Conservation (phyloP, 92 coral and sea anemone genomes). For the Siderastrea radians region DNA sequence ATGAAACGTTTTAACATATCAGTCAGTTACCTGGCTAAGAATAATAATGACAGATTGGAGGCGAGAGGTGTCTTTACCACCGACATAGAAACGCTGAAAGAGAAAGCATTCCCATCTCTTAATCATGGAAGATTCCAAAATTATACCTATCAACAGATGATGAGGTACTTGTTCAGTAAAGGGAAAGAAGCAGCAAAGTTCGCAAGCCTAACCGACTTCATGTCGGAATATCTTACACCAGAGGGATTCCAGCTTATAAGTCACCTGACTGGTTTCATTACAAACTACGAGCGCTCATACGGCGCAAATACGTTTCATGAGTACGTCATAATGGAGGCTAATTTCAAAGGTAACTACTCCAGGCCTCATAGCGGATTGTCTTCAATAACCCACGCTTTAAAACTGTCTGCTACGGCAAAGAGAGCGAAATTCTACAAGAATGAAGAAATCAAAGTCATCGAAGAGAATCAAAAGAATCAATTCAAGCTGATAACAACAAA, state of each 20-base stretch:
- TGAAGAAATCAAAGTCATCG: constrained; percentile 27
- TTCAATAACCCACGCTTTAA: not conserved
- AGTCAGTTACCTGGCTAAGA: constrained; percentile 9
- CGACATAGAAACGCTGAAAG: not conserved
- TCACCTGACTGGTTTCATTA: not conserved
- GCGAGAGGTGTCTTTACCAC: constrained; percentile 30
- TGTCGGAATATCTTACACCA: constrained; percentile 11
- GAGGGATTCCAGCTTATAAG: constrained; percentile 5
- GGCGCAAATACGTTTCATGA: not conserved
- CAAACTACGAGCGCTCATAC: not conserved
- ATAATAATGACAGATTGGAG: constrained; percentile 16
- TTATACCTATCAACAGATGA: constrained; percentile 7
- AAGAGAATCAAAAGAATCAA: not conserved
- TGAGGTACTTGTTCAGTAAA: not conserved
- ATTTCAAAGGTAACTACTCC: not conserved
- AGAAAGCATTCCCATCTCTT: constrained; percentile 11
- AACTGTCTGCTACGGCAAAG: not conserved
- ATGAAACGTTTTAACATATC: constrained; percentile 24
- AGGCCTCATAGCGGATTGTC: constrained; percentile 13
- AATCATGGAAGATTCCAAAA: not conserved
- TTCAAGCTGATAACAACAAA: constrained; percentile 17
- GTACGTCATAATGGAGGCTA: not conserved
- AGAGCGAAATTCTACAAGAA: constrained; percentile 18
- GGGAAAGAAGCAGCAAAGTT: not conserved
- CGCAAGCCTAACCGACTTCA: constrained; percentile 6